These are phyloP conservation scores for Neoaliturus tenellus DNA, from an alignment of 2,888 invertebrate genomes.

Conservation along the genomic window DNA sequence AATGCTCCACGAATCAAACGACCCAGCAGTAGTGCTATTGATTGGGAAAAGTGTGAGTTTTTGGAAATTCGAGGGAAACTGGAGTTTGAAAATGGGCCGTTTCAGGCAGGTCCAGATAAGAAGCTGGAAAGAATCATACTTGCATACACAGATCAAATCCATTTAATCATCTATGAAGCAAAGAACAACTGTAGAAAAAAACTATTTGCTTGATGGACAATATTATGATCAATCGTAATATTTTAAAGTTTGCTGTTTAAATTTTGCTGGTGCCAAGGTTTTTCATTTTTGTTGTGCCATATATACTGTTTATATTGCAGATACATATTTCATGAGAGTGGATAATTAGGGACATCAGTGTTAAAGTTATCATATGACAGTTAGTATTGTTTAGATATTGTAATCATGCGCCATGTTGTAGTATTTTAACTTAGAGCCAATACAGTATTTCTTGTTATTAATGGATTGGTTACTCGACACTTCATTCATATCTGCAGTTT, in stretches of 20 bases:
- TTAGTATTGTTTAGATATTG: not conserved
- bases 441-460: not conserved
- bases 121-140: slow-evolving; percentile 16
- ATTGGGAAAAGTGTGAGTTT: not conserved
- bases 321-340: not conserved
- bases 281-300: not conserved
- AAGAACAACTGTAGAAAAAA: slow-evolving; percentile 7
- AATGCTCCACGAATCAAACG: not conserved
- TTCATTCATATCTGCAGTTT: not conserved
- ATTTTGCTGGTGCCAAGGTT: not conserved
- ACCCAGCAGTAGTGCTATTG: not conserved
- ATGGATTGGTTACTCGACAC: not conserved
- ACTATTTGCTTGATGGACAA: not conserved
- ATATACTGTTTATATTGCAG: not conserved
- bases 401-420: not conserved
- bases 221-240: not conserved
- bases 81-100: not conserved
- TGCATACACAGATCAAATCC: not conserved
- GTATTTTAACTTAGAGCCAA: not conserved
- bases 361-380: not conserved
- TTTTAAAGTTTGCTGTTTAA: not conserved
- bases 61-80: slow-evolving; percentile 18
- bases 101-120: not conserved
- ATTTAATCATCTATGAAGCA: not conserved
- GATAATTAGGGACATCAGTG: too few species aligned